A percentile compares a stretch with the other conserved stretches of the same genome.
Conservation (phyloP, 2,113 vertebrate genomes). For the Lampris incognitus region DNA sequence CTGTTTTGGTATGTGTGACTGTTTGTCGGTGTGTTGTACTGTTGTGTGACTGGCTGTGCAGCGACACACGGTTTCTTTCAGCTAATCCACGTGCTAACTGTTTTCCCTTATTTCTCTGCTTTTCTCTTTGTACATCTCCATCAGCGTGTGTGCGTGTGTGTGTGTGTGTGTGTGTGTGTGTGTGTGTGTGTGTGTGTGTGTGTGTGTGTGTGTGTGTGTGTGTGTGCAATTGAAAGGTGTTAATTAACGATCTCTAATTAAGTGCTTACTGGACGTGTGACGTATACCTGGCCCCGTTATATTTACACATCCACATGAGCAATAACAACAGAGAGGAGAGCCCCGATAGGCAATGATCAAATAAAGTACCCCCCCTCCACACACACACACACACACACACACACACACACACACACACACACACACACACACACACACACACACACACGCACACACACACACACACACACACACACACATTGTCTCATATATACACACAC, state of each 20-base stretch:
- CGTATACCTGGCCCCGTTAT: no score
- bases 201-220: not conserved
- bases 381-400: constrained; percentile 29
- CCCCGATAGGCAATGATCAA: not conserved
- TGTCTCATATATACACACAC: constrained; percentile 2
- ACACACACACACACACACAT: constrained; percentile 15
- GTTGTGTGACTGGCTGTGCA: no score
- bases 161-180: not conserved
- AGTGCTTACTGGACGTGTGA: no score
- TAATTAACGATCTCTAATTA: no score
- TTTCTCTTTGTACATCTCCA: not conserved
- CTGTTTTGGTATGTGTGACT: not conserved
- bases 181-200: not conserved
- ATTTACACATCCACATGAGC: no score
- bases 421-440: constrained; percentile 26
- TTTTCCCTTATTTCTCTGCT: not conserved
- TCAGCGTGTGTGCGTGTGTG: not conserved
- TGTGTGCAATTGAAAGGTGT: not conserved
- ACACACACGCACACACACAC: constrained; percentile 29
- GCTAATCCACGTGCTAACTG: no score
- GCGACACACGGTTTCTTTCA: no score
- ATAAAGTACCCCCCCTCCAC: constrained; percentile 19
- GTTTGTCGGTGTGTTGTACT: not conserved
- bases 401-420: constrained; percentile 38
- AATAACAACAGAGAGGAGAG: not conserved